Evolutionary conservation across 1,140 invertebrate species (phyloP).

Genomic region (Cydia splendana): DNA sequence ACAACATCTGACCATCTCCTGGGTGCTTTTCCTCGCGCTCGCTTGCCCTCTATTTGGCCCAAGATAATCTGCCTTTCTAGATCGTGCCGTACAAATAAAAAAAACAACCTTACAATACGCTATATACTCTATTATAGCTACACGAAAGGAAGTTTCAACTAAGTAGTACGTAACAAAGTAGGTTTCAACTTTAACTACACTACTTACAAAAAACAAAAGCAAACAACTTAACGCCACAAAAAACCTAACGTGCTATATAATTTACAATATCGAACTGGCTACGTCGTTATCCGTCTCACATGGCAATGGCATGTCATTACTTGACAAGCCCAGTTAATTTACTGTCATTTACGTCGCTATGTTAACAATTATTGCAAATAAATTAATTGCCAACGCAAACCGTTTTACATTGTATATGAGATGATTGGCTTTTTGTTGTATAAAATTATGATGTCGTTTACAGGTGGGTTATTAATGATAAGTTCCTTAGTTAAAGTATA

Average conservation of each 20-base stretch:
- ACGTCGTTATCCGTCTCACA: neutral
- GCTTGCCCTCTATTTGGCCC: too few species aligned
- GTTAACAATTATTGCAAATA: conserved; percentile 30
- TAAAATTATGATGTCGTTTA: conserved; percentile 16
- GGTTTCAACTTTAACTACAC: neutral
- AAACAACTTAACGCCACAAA: neutral
- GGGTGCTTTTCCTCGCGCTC: too few species aligned
- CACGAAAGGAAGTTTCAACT: too few species aligned
- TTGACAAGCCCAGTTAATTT: conserved; percentile 11
- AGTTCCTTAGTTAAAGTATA: neutral
- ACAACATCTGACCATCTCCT: too few species aligned
- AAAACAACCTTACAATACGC: too few species aligned
- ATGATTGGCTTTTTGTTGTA: conserved; percentile 33
- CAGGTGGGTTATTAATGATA: neutral
- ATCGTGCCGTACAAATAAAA: too few species aligned
- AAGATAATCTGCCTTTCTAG: too few species aligned
- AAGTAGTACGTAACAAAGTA: too few species aligned
- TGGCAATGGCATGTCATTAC: conserved; percentile 14
- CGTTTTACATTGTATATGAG: conserved; percentile 45
- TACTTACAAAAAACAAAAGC: neutral
- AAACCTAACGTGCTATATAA: conserved; percentile 27
- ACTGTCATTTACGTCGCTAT: neutral
- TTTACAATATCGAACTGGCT: conserved; percentile 44
- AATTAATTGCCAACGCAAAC: conserved; percentile 5
- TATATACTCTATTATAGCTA: too few species aligned